A percentile compares a stretch with the other conserved stretches of the same genome.
Evolutionary conservation across 2,888 invertebrate genomes (phyloP).

Genomic region (Cryptus viduatorius): DNA sequence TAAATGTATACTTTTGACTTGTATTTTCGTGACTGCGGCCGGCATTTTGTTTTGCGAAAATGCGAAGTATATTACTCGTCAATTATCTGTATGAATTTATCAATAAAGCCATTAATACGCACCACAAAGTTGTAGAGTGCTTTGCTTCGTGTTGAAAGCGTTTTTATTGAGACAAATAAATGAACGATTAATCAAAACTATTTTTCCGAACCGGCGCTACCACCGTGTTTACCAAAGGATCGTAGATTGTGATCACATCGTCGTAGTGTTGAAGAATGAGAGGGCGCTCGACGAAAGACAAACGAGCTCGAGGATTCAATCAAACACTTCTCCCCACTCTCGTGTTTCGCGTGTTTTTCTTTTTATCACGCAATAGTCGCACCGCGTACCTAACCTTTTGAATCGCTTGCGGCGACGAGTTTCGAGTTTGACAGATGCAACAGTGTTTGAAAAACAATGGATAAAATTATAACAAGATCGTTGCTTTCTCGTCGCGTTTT

Average conservation of each 20-base stretch:
- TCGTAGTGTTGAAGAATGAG: slow-evolving; percentile 1
- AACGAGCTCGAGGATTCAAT: neutral
- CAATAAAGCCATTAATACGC: too few species aligned
- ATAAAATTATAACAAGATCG: slow-evolving; percentile 76
- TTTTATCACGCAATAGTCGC: slow-evolving; percentile 35
- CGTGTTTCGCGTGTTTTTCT: slow-evolving; percentile 10
- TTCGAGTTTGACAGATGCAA: slow-evolving; percentile 50
- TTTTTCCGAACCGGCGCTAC: neutral
- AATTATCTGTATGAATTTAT: too few species aligned
- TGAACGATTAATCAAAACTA: too few species aligned
- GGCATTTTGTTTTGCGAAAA: too few species aligned
- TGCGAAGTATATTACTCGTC: too few species aligned
- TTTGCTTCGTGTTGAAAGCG: too few species aligned
- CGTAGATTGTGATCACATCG: neutral
- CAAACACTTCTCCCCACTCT: too few species aligned
- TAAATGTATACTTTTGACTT: too few species aligned
- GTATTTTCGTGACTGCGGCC: too few species aligned
- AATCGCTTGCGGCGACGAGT: slow-evolving; percentile 37
- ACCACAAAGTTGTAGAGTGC: too few species aligned
- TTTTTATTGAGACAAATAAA: too few species aligned
- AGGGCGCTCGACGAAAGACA: slow-evolving; percentile 4
- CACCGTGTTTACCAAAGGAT: slow-evolving; percentile 3
- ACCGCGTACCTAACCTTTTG: slow-evolving; percentile 10
- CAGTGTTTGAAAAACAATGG: slow-evolving; percentile 71
- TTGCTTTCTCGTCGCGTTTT: slow-evolving; percentile 70